These are phyloP conservation scores for Rhingia campestris DNA, from an alignment of 2,888 invertebrate species.

Conservation along the genomic window DNA sequence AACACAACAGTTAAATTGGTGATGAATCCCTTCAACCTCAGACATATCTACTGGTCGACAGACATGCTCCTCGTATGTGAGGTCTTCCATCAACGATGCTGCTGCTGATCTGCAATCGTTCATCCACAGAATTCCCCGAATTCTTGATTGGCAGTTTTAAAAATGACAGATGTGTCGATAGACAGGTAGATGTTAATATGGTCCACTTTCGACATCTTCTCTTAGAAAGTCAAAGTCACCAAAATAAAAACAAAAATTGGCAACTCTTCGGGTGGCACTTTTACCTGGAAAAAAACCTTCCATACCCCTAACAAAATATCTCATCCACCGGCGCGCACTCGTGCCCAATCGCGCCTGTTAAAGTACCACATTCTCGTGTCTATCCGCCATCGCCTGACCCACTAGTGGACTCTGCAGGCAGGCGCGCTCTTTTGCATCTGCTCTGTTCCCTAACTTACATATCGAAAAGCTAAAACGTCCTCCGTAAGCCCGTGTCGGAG, in stretches of 20 bases:
- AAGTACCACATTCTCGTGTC: slow-evolving; percentile 57
- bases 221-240: too few relatives aligned
- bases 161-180: too few relatives aligned
- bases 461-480: slow-evolving; percentile 4
- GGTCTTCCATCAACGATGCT: too few relatives aligned
- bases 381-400: slow-evolving; percentile 65
- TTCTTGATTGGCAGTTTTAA: too few relatives aligned
- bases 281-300: slow-evolving; percentile 39
- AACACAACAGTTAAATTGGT: too few relatives aligned
- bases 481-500: slow-evolving; percentile 42
- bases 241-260: slow-evolving; percentile 2
- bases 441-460: background rate
- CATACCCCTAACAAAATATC: slow-evolving; percentile 27
- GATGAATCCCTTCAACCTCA: too few relatives aligned
- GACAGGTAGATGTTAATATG: too few relatives aligned
- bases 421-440: slow-evolving; percentile 56
- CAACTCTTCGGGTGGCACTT: slow-evolving; percentile 29
- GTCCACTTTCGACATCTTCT: too few relatives aligned
- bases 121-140: too few relatives aligned
- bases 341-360: slow-evolving; percentile 52
- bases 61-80: too few relatives aligned
- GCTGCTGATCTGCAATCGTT: too few relatives aligned
- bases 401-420: slow-evolving; percentile 64
- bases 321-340: slow-evolving; percentile 32
- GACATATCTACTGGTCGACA: too few relatives aligned